Evolutionary conservation across 2,888 invertebrate genomes (phyloP), one percentile per base, ranked within the genome.

Genomic region (Orthosia gracilis): DNA sequence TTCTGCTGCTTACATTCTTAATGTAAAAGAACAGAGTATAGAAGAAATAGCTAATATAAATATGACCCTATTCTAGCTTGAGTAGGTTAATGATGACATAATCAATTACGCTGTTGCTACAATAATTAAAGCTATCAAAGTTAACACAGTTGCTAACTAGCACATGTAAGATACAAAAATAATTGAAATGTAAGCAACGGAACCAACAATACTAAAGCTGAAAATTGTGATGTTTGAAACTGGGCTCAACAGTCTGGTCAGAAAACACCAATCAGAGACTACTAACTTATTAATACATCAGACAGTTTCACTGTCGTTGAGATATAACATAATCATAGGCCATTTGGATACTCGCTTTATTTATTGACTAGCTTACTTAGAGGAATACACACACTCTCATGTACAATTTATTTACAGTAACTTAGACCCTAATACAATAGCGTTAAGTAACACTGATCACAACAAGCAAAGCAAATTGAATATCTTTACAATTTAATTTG

Each of bases 241-340:
- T 87, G 95, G 95, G 95, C 95, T 95, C 95, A 93, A 87, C 82
- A 89, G 92, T 93, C 88, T 89, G 83, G 87, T 86, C 86, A 89
- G 89, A 88, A 92, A 91, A 92, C 92, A 89, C 88, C 78, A 91
- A 92, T 91, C 87, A 76, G 75, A 75, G 65, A 69, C 23, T 3
- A 64, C 45, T 73, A 58, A 72, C 49, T 50, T 75, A 82, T 69
- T 71, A 78, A 69, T 69, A 73, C 54, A 61, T 63, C n/a, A 50
- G 80, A 82, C 85, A 80, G 76, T 76, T 77, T 75, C 3, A 82
- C 80, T 85, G 76, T 45, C 82, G 58, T 31, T 64, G 70, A 76
- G 45, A 68, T 59, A 69, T 40, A 73, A 76, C 82, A 54, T 74
- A 84, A 57, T 80, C 54, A 62, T 94, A 94, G 95, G 95, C 94